A percentile compares a stretch with the other conserved stretches of the same genome.
phyloP scores from a whole-genome alignment of 2,888 invertebrate species.

The Troilus luridus region DNA sequence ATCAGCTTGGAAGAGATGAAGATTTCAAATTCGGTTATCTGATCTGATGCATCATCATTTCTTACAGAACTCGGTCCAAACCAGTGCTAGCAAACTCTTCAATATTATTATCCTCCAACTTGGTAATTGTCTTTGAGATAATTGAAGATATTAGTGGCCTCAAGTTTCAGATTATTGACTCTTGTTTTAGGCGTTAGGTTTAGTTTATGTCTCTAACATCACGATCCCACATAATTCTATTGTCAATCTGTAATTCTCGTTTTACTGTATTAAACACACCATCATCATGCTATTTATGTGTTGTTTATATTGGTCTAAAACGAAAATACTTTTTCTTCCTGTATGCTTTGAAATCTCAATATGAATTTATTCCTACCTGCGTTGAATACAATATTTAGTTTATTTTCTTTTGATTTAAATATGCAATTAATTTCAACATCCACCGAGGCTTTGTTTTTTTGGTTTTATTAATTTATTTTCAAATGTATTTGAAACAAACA shows the following conservation, averaged over 20 bases:
- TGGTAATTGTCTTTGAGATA: slow-evolving; percentile 13
- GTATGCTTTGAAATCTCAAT: too few species aligned
- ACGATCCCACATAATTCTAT: neutral
- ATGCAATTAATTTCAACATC: too few species aligned
- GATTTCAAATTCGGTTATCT: neutral
- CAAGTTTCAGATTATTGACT: slow-evolving; percentile 21
- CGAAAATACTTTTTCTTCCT: too few species aligned
- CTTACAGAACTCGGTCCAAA: neutral
- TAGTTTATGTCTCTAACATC: neutral
- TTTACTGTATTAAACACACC: too few species aligned
- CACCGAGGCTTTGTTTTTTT: too few species aligned
- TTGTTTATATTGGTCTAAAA: too few species aligned
- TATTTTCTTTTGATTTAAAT: too few species aligned
- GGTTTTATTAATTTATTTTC: too few species aligned
- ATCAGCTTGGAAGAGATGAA: neutral
- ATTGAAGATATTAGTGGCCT: neutral
- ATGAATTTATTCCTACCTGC: too few species aligned
- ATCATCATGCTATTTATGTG: too few species aligned
- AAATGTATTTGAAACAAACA: too few species aligned
- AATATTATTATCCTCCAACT: neutral
- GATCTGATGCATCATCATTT: neutral
- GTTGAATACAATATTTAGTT: too few species aligned
- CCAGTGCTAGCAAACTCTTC: neutral
- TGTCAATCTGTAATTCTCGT: neutral
- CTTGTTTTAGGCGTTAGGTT: neutral